A percentile compares a stretch with the other conserved stretches of the same genome.
Conservation (phyloP, 1,140 invertebrate species). For the Micrasema longulum region DNA sequence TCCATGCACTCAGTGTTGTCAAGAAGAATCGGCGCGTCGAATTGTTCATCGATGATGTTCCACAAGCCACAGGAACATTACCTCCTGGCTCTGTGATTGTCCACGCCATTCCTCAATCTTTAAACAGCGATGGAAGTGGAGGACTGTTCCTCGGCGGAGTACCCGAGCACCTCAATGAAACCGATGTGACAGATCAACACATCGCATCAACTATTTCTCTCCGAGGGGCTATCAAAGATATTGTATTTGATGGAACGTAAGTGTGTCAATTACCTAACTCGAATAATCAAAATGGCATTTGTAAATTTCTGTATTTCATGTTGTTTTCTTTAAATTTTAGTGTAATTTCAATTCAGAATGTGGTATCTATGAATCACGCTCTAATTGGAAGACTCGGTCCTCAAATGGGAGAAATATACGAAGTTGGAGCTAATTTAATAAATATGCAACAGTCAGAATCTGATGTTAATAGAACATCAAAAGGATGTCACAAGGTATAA, state of each 20-base stretch:
- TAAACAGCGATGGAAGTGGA: constrained; percentile 66
- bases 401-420: constrained; percentile 68
- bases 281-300: too few species aligned
- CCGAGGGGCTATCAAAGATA: constrained; percentile 82
- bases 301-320: neutral
- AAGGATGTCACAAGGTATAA: constrained; percentile 62
- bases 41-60: constrained; percentile 76
- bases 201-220: constrained; percentile 65
- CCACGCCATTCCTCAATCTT: constrained; percentile 63
- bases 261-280: constrained; percentile 52
- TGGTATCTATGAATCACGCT: constrained; percentile 75
- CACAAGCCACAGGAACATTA: constrained; percentile 68
- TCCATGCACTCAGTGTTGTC: constrained; percentile 71
- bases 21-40: constrained; percentile 70
- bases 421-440: constrained; percentile 60
- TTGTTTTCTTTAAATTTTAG: constrained; percentile 38
- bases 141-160: constrained; percentile 77
- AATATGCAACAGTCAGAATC: constrained; percentile 62
- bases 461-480: constrained; percentile 61
- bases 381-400: constrained; percentile 77
- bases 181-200: constrained; percentile 68
- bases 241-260: constrained; percentile 83
- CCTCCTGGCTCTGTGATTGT: constrained; percentile 67
- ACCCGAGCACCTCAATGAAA: constrained; percentile 67
- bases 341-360: constrained; percentile 75